Evolutionary conservation across 2,888 invertebrate species (phyloP).

Genomic region (Nemoura dubitans): DNA sequence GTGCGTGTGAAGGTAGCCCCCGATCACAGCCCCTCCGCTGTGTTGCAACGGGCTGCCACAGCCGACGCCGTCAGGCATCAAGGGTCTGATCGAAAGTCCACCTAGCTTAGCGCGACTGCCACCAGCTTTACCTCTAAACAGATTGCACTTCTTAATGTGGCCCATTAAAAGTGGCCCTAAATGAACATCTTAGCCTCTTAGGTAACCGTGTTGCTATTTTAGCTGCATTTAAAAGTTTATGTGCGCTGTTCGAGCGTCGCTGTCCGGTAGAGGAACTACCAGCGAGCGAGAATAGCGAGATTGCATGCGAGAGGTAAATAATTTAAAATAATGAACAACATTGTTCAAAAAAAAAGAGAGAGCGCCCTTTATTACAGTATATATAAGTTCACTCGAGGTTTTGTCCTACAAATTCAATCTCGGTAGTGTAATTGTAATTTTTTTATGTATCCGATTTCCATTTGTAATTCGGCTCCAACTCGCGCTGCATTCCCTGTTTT

Average conservation of each 20-base stretch:
- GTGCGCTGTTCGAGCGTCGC: not conserved
- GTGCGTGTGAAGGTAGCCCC: not conserved
- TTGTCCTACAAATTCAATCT: not conserved
- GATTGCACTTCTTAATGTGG: slow-evolving; percentile 21
- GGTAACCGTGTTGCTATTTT: not conserved
- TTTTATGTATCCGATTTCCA: not conserved
- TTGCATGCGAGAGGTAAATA: not conserved
- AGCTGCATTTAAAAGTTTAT: slow-evolving; percentile 2
- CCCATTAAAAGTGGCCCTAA: not conserved
- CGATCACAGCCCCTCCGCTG: not conserved
- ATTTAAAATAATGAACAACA: slow-evolving; percentile 7
- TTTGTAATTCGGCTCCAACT: not conserved
- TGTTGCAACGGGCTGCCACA: not conserved
- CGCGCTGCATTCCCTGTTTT: not conserved
- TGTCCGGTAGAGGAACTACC: not conserved
- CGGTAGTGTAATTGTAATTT: not conserved
- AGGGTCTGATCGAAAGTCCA: not conserved
- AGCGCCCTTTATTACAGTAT: not conserved
- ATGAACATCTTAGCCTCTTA: not conserved
- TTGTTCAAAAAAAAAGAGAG: not conserved
- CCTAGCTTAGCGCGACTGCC: not conserved
- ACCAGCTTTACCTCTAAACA: not conserved
- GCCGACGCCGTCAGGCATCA: not conserved
- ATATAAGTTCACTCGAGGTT: not conserved
- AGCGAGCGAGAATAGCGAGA: not conserved